Evolutionary conservation across 2,888 invertebrate genomes (phyloP).

Genomic region (Orthonevra nobilis): DNA sequence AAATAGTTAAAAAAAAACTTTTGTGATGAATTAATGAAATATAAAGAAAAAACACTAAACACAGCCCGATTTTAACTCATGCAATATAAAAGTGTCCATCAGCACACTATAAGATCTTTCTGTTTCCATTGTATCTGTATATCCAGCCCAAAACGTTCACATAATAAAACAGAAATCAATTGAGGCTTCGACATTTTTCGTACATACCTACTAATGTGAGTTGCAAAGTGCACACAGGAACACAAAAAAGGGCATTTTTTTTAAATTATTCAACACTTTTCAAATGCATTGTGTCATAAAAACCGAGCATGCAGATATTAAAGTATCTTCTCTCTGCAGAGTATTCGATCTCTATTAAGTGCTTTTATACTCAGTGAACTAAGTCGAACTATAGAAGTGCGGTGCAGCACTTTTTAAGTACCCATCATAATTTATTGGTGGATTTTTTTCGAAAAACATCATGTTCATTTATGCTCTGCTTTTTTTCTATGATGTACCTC

Average conservation of each 20-base stretch:
- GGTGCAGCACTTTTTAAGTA: conserved; percentile 41
- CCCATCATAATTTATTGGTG: conserved; percentile 62
- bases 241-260: conserved; percentile 36
- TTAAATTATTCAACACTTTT: conserved; percentile 68
- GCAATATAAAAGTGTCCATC: conserved; percentile 60
- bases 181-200: background rate
- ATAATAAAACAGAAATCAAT: conserved; percentile 22
- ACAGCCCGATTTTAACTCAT: conserved; percentile 24
- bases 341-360: conserved; percentile 57
- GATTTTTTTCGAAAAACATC: conserved; percentile 59
- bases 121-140: conserved; percentile 2
- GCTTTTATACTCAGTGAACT: conserved; percentile 45
- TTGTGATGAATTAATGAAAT: too few relatives aligned
- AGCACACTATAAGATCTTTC: conserved; percentile 11
- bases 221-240: conserved; percentile 16
- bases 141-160: conserved; percentile 16
- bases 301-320: conserved; percentile 33
- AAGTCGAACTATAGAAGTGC: conserved; percentile 41
- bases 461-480: conserved; percentile 16
- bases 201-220: conserved; percentile 11
- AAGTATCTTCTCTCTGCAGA: conserved; percentile 9
- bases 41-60: background rate
- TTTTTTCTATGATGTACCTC: conserved; percentile 7
- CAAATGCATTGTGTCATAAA: conserved; percentile 59
- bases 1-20: too few relatives aligned